These are phyloP conservation scores for Hippasteria phrygiana DNA, from an alignment of 53 echinoderm and acorn worm species.

Conservation along the genomic window DNA sequence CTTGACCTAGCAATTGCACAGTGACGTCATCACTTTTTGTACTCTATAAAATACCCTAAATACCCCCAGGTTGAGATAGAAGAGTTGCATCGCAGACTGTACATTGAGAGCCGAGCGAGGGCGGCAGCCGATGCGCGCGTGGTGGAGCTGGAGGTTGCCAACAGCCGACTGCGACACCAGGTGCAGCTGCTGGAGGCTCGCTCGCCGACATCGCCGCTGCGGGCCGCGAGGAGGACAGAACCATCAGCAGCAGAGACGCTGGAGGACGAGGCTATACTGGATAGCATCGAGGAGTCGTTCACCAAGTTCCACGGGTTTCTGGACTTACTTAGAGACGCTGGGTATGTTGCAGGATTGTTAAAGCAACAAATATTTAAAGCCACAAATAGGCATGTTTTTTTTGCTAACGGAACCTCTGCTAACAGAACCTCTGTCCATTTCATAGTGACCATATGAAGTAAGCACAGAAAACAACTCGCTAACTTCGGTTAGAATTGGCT, in stretches of 20 bases:
- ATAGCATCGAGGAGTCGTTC: constrained; percentile 95
- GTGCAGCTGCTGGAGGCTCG: constrained; percentile 78
- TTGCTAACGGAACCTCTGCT: not conserved
- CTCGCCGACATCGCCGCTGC: constrained; percentile 72
- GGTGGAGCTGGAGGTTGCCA: constrained; percentile 87
- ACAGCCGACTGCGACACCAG: constrained; percentile 88
- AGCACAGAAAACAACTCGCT: too few relatives aligned
- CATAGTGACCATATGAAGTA: too few relatives aligned
- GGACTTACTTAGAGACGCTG: constrained; percentile 94
- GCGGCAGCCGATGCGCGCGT: constrained; percentile 81
- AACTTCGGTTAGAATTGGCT: too few relatives aligned
- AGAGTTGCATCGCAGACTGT: constrained; percentile 84
- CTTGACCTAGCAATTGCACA: too few relatives aligned
- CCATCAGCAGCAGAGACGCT: not conserved
- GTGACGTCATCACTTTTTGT: too few relatives aligned
- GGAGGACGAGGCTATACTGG: constrained; percentile 86
- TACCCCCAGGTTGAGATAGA: constrained; percentile 85
- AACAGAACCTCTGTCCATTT: not conserved
- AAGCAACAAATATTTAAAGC: not conserved
- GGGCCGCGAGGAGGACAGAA: constrained; percentile 13
- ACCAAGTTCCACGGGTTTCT: constrained; percentile 92
- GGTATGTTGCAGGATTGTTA: constrained; percentile 52
- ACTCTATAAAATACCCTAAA: too few relatives aligned
- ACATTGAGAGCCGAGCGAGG: constrained; percentile 91
- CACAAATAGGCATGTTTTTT: too few relatives aligned